Evolutionary conservation across 2,888 invertebrate species (phyloP).

Genomic region (Thyatira batis): DNA sequence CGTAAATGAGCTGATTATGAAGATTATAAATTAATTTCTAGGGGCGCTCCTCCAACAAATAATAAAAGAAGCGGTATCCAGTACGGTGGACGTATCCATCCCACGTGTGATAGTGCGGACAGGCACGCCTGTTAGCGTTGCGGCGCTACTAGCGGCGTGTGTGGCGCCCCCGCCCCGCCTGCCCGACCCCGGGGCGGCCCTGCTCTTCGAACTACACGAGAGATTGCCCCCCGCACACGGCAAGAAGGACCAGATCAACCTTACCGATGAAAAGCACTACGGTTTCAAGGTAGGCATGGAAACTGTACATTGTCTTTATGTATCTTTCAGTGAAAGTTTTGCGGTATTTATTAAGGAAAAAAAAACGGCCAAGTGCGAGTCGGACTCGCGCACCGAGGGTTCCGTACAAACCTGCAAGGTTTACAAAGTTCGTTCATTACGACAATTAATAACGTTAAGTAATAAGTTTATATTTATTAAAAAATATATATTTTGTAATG

Average conservation of each 20-base stretch:
- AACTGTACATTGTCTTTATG: too few relatives aligned
- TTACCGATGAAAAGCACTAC: conserved; percentile 67
- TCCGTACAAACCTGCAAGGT: too few relatives aligned
- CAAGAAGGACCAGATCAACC: conserved; percentile 58
- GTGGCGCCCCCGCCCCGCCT: conserved; percentile 80
- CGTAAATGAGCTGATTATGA: too few relatives aligned
- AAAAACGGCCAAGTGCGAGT: too few relatives aligned
- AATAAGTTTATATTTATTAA: too few relatives aligned
- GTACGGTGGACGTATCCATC: conserved; percentile 36
- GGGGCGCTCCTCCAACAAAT: conserved; percentile 81
- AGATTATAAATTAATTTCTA: too few relatives aligned
- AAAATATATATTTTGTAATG: too few relatives aligned
- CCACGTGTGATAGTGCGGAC: conserved; percentile 79
- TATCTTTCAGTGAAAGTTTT: too few relatives aligned
- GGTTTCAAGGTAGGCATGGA: conserved; percentile 63
- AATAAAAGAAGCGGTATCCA: conserved; percentile 73
- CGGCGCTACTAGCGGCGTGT: conserved; percentile 81
- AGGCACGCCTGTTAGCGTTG: conserved; percentile 85
- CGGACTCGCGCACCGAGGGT: too few relatives aligned
- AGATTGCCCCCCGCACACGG: conserved; percentile 48
- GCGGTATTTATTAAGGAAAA: too few relatives aligned
- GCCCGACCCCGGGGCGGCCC: conserved; percentile 82
- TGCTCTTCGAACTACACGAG: conserved; percentile 81
- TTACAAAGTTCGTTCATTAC: too few relatives aligned
- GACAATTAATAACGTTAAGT: too few relatives aligned